phyloP scores from a whole-genome alignment of 2,113 vertebrate genomes.

The Varanus salvator region DNA sequence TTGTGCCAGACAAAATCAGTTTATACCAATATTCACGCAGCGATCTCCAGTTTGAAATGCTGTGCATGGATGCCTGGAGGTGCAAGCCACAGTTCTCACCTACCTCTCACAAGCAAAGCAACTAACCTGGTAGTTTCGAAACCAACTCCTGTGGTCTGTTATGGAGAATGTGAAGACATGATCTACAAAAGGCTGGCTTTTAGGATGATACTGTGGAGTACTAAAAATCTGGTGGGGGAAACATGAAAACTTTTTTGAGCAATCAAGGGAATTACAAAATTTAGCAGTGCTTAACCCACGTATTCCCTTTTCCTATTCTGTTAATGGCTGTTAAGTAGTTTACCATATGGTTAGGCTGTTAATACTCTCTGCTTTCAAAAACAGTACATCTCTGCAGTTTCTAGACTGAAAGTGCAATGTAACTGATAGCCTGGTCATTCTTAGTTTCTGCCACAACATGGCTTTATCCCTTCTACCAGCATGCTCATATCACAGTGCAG shows the following conservation, averaged over 20 bases:
- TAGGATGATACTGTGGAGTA: slow-evolving; percentile 94
- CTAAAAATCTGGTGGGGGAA: slow-evolving; percentile 85
- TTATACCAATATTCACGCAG: not conserved
- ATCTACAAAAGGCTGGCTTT: slow-evolving; percentile 97
- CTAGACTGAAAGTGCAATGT: not conserved
- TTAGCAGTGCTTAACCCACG: no score
- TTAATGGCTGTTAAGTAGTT: not conserved
- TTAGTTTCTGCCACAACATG: not conserved
- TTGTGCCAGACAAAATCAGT: not conserved
- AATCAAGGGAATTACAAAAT: not conserved
- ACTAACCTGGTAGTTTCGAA: slow-evolving; percentile 96
- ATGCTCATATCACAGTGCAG: not conserved
- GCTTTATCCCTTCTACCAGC: not conserved
- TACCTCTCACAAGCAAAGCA: not conserved
- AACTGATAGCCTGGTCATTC: not conserved
- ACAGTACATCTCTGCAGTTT: not conserved
- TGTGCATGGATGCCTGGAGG: not conserved
- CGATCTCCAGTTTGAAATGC: not conserved
- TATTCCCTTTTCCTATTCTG: not conserved
- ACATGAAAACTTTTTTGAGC: slow-evolving; percentile 14
- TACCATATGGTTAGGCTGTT: not conserved
- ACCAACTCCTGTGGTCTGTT: slow-evolving; percentile 94
- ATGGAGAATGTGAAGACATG: slow-evolving; percentile 93
- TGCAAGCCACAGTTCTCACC: no score
- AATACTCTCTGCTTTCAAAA: not conserved